Evolutionary conservation across 1,140 invertebrate species (phyloP), one percentile per base, ranked within the genome.

Genomic region (Batillaria attramentaria): DNA sequence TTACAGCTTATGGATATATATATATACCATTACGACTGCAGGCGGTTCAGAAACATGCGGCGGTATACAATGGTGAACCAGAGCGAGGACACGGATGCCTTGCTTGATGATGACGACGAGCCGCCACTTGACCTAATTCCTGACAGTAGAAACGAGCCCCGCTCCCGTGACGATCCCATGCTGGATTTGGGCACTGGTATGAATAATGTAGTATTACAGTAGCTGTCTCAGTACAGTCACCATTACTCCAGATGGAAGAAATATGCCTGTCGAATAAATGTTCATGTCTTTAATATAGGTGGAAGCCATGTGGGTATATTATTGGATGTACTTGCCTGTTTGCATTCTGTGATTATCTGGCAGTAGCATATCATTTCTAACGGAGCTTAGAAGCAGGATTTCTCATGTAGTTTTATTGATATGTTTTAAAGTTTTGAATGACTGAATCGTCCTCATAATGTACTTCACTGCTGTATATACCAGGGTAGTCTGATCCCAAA

Each of bases 91-190:
- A 68, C 82, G 35, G 82, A 85, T 72, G 72, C 70, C 28, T 41
- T 85, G 70, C 73, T 85, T 46, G 83, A 81, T 69, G 82, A 85
- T 81, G 84, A 84, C 46, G 84, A 83, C 70, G 82, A 83, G 18
- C 82, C 84, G n/a, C 82, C 82, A 31, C 74, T 85, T 31, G 84
- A 85, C 66, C 73, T 83, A 13, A 79, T 80, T 39, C 77, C 79
- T 18, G 82, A 83, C 70, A 70, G 74, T 37, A 76, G 78, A 35
- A 35, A n/a, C 20, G 72, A 72, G 8, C 37, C 28, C 3, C 57
- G 57, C 28, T 60, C 60, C 33, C 57, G 68, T 57, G 70, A 81
- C 60, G 80, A 81, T 74, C 41, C 72, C 35, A 77, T 73, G 57
- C 72, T 81, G 20, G 75, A 78, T 46, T 42, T 81, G 4, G 76